Percentiles rank a stretch among this genome's conserved stretches.
These are phyloP conservation scores for Ctena decussata DNA, from an alignment of 2,888 invertebrate species.

Conservation along the genomic window DNA sequence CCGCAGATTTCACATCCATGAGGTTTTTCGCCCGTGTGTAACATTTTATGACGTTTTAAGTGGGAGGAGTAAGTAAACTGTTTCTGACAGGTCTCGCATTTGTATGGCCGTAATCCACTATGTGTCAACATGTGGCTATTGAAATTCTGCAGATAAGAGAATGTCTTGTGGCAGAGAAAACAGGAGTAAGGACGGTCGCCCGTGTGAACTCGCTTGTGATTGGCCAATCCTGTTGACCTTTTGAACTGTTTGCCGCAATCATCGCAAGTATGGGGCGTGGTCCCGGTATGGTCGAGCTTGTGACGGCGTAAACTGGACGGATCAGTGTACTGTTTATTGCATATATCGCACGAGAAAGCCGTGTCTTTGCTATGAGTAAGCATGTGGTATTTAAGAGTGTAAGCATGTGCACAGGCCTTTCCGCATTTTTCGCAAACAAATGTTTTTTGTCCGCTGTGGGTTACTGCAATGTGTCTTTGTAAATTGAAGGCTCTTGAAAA, in stretches of 20 bases:
- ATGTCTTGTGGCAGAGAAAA: neutral
- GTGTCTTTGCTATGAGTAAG: neutral
- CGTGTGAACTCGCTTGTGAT: neutral
- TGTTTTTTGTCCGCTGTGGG: neutral
- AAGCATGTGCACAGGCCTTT: neutral
- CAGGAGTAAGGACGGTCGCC: neutral
- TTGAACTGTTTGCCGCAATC: neutral
- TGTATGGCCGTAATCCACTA: neutral
- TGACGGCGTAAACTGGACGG: neutral
- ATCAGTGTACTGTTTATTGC: neutral
- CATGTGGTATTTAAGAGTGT: neutral
- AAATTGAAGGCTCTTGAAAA: neutral
- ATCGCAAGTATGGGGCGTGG: neutral
- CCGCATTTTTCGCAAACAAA: neutral
- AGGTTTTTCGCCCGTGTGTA: neutral
- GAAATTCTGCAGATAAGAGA: neutral
- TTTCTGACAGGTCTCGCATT: neutral
- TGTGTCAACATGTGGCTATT: neutral
- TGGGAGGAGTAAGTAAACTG: neutral
- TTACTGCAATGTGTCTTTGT: neutral
- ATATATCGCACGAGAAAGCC: neutral
- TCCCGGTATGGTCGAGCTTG: neutral
- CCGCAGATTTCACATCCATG: neutral
- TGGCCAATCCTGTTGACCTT: neutral
- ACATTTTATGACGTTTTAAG: neutral